These are phyloP conservation scores for Bombus picipes DNA, from an alignment of 1,140 invertebrate genomes.

Conservation along the genomic window DNA sequence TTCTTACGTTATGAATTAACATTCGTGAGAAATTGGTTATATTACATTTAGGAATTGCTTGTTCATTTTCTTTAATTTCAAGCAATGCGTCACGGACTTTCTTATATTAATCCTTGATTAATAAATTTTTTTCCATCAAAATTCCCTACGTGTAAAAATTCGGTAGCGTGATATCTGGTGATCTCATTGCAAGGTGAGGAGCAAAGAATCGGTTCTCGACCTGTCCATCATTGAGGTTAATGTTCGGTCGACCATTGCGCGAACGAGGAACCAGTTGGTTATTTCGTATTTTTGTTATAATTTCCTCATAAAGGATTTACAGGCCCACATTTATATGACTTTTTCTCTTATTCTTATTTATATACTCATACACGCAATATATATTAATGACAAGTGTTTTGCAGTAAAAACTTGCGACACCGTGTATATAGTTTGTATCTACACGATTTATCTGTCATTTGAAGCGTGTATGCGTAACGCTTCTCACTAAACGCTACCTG, in stretches of 20 bases:
- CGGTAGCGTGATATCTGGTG: neutral
- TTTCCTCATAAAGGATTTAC: neutral
- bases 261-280: neutral
- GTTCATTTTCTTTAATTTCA: neutral
- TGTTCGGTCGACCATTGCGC: neutral
- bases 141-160: neutral
- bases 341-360: neutral
- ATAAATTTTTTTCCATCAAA: neutral
- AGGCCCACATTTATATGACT: neutral
- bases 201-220: neutral
- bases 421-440: neutral
- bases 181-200: too few species aligned
- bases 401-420: neutral
- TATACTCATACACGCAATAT: neutral
- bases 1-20: too few species aligned
- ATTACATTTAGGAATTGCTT: too few species aligned
- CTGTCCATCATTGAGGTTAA: neutral
- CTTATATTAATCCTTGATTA: neutral
- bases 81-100: neutral
- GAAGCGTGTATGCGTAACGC: neutral
- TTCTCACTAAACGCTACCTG: neutral
- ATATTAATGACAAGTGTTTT: neutral
- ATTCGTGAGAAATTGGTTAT: too few species aligned
- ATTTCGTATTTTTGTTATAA: neutral
- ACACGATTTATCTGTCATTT: neutral